Percentiles rank a stretch among this genome's conserved stretches.
Conservation (phyloP, 2,113 vertebrate species). For the Choloepus hoffmanni region DNA sequence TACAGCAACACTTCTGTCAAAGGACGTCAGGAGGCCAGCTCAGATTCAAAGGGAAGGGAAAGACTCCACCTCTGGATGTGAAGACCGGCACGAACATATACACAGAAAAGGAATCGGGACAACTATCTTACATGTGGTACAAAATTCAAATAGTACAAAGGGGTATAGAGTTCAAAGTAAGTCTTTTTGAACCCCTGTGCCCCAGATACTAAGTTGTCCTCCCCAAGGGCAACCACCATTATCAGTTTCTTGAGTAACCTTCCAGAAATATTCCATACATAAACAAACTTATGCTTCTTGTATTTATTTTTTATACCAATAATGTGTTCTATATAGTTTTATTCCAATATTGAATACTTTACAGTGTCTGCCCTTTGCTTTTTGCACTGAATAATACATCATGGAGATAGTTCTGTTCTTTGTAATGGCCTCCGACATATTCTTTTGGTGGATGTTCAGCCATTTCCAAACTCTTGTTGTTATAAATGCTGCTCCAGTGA, state of each 20-base stretch:
- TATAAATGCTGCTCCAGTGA: neutral
- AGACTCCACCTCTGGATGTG: neutral
- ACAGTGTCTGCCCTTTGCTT: neutral
- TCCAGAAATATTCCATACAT: neutral
- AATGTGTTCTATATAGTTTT: neutral
- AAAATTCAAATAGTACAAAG: neutral
- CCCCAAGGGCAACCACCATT: neutral
- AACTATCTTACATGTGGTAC: neutral
- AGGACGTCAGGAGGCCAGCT: neutral
- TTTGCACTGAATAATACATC: neutral
- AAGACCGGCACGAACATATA: neutral
- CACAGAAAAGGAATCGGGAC: neutral
- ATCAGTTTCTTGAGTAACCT: neutral
- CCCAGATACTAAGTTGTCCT: neutral
- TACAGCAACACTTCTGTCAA: neutral
- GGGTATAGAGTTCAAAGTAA: neutral
- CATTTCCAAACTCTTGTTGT: neutral
- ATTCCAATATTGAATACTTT: neutral
- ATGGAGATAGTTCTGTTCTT: neutral
- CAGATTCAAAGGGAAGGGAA: neutral
- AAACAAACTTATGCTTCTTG: neutral
- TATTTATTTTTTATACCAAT: neutral
- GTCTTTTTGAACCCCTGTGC: neutral
- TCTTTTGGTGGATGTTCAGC: neutral
- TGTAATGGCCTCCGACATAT: neutral